Evolutionary conservation across 2,113 vertebrate genomes (phyloP).

Genomic region (Recurvirostra avosetta): DNA sequence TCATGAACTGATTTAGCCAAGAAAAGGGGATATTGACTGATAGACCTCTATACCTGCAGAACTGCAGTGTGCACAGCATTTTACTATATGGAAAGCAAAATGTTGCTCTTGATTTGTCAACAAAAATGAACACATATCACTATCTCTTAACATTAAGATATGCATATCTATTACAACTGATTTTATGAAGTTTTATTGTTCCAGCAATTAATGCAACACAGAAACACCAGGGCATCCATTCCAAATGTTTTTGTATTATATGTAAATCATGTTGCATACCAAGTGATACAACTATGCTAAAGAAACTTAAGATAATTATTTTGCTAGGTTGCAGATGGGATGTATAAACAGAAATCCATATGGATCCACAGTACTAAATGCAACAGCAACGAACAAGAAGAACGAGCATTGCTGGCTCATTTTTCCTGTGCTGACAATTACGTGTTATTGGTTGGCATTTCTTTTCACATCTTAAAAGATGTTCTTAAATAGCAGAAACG

Average conservation of each 20-base stretch:
- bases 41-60: neutral
- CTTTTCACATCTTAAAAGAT: neutral
- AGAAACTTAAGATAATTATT: neutral
- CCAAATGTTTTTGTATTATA: neutral
- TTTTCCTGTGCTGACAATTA: neutral
- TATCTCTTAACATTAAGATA: neutral
- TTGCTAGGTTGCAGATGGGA: neutral
- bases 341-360: neutral
- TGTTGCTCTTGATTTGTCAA: neutral
- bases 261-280: neutral
- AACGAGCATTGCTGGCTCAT: neutral
- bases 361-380: neutral
- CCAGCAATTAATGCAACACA: neutral
- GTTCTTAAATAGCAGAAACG: neutral
- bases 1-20: neutral
- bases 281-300: neutral
- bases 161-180: constrained; percentile 12
- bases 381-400: neutral
- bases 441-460: neutral
- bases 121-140: neutral
- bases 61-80: neutral
- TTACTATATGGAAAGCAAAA: neutral
- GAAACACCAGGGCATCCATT: neutral
- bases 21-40: neutral
- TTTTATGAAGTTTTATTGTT: neutral